A percentile compares a stretch with the other conserved stretches of the same genome.
phyloP scores from a whole-genome alignment of 2,888 invertebrate genomes.

The Resseliella maxima region DNA sequence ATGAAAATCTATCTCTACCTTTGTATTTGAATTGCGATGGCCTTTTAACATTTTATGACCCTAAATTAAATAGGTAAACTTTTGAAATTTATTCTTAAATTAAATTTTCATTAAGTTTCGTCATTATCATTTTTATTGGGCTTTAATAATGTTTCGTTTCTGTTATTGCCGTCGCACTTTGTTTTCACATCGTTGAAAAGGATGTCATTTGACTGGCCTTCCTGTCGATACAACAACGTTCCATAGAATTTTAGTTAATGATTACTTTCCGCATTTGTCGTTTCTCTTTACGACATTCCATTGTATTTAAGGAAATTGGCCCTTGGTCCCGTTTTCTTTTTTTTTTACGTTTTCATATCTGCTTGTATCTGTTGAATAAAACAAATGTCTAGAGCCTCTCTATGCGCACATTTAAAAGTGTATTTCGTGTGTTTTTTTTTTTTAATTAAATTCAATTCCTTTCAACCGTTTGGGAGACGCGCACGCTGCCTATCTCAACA shows the following conservation, averaged over 20 bases:
- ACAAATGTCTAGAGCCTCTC: background rate
- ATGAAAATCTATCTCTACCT: background rate
- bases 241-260: background rate
- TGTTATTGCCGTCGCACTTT: background rate
- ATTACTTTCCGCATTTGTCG: background rate
- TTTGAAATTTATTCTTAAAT: slow-evolving; percentile 9
- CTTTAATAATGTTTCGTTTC: slow-evolving; percentile 23
- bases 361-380: background rate
- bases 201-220: background rate
- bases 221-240: background rate
- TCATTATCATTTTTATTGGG: slow-evolving; percentile 54
- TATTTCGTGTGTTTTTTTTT: background rate
- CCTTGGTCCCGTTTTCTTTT: background rate
- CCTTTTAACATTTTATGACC: background rate
- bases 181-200: background rate
- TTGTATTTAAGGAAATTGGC: slow-evolving; percentile 25
- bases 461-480: background rate
- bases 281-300: background rate
- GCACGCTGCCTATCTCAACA: background rate
- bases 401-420: background rate
- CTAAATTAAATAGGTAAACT: background rate
- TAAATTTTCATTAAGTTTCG: slow-evolving; percentile 29
- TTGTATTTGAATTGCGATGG: background rate
- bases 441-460: slow-evolving; percentile 43
- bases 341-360: background rate